Base-by-base conservation (phyloP, 2,797 vertebrate species). In the Percopsis omiscomaycus region DNA sequence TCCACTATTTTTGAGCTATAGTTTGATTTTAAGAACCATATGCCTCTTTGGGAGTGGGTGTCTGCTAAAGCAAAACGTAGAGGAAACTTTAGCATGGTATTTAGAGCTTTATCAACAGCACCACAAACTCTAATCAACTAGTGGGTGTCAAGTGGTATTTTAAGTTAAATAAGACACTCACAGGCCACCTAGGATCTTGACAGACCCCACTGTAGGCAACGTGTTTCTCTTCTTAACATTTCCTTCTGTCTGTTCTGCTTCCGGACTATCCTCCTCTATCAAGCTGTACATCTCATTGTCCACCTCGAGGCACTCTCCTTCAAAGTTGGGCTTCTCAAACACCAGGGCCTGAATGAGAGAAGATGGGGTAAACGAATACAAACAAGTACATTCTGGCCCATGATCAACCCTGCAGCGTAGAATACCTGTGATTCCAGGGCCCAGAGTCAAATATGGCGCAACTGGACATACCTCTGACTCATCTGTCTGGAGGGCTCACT, bases 181-280 rank as follows among this genome's bases (percentile, higher is more conserved):
- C 97, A 99, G 66, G 79, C 97, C 96, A 81, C 93, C 88, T 0
- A 95, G 86, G 8, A 99, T 92, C 90, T 95, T 96, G 45, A 99
- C 59, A 3, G 97, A 99, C 27, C 96, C 95, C 65, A 96, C 89
- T 3, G 93, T 83, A 0, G 73, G 9, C 45, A 95, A 47, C 0
- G 51, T 81, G 56, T 64, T 81, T 70, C 54, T 88, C 42, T 73
- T 71, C 27, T 16, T 15, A 0, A 58, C 60, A 6, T 44, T n/a
- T 50, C 61, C 58, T 13, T 55, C 68, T 5, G 13, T 50, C 47
- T 68, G 53, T 0, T 85, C 79, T 11, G 80, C 78, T 30, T 66
- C 66, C 5, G 55, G 47, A 29, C 51, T 62, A 2, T 69, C 73
- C 30, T 81, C 82, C 5, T 51, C 83, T 51, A 58, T 52, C 61